These are phyloP conservation scores for Parnassius orleans DNA, from an alignment of 2,888 invertebrate genomes.

Conservation along the genomic window DNA sequence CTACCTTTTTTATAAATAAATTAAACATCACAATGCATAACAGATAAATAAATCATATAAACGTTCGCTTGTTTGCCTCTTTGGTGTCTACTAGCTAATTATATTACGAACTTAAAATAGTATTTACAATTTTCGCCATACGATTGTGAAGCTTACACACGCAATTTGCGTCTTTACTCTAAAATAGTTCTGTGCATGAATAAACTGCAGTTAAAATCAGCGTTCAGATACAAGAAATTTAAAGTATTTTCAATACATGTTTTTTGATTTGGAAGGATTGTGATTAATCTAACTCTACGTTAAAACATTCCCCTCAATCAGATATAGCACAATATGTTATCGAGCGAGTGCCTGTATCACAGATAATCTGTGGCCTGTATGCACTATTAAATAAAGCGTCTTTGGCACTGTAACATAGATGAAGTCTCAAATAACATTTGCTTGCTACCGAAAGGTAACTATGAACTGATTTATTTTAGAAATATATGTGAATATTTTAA, in stretches of 20 bases:
- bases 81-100: slow-evolving; percentile 79
- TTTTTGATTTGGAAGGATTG: too few species aligned
- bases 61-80: slow-evolving; percentile 65
- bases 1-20: slow-evolving; percentile 58
- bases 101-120: slow-evolving; percentile 31
- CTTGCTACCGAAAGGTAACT: too few species aligned
- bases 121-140: slow-evolving; percentile 35
- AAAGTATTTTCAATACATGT: too few species aligned
- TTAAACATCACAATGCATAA: slow-evolving; percentile 74
- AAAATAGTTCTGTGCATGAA: slow-evolving; percentile 1
- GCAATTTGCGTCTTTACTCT: slow-evolving; percentile 3
- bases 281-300: too few species aligned
- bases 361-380: too few species aligned
- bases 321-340: too few species aligned
- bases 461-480: too few species aligned
- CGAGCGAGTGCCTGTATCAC: too few species aligned
- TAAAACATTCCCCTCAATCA: too few species aligned
- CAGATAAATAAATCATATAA: slow-evolving; percentile 69
- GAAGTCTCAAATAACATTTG: background rate
- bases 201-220: slow-evolving; percentile 16
- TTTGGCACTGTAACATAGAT: background rate
- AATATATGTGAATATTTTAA: too few species aligned
- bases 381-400: too few species aligned
- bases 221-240: too few species aligned
- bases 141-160: slow-evolving; percentile 6